Conservation (phyloP, 2,113 vertebrate genomes). For the Phyllostomus hastatus region DNA sequence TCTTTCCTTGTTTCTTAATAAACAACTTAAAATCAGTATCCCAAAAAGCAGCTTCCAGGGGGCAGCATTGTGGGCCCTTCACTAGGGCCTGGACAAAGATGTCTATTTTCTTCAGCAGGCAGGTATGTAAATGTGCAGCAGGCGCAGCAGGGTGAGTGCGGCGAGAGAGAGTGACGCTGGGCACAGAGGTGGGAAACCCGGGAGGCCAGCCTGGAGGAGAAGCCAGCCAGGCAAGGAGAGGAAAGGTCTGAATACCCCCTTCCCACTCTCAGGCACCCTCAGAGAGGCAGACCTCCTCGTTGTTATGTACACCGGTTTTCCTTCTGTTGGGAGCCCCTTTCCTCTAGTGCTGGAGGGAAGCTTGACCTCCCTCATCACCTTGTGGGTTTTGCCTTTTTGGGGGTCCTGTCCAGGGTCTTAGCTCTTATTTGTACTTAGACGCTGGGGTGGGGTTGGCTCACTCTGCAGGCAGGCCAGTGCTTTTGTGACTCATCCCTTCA, state of each 20-base stretch:
- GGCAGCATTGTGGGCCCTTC: not conserved
- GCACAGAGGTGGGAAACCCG: too few species aligned
- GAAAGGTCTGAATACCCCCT: not conserved
- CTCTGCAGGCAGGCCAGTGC: not conserved
- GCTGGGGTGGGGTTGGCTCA: too few species aligned
- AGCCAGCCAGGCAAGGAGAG: not conserved
- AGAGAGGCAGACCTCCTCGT: not conserved
- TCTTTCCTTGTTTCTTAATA: not conserved
- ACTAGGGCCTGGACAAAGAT: not conserved
- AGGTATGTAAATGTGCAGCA: not conserved
- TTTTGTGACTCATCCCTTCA: not conserved
- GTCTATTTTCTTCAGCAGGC: not conserved
- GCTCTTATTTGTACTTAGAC: not conserved
- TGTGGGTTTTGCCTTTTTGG: not conserved
- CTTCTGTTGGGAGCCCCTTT: not conserved
- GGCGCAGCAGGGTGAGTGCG: rapidly evolving
- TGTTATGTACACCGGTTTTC: not conserved
- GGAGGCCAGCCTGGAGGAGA: not conserved
- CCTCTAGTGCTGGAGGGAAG: not conserved
- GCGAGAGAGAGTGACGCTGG: not conserved
- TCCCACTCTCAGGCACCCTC: not conserved
- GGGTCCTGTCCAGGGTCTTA: not conserved
- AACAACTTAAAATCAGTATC: not conserved
- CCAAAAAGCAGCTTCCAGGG: not conserved
- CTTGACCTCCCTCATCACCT: not conserved